Evolutionary conservation across 2,113 vertebrate genomes (phyloP), one percentile per base, ranked within the genome.

Genomic region (Charina bottae): DNA sequence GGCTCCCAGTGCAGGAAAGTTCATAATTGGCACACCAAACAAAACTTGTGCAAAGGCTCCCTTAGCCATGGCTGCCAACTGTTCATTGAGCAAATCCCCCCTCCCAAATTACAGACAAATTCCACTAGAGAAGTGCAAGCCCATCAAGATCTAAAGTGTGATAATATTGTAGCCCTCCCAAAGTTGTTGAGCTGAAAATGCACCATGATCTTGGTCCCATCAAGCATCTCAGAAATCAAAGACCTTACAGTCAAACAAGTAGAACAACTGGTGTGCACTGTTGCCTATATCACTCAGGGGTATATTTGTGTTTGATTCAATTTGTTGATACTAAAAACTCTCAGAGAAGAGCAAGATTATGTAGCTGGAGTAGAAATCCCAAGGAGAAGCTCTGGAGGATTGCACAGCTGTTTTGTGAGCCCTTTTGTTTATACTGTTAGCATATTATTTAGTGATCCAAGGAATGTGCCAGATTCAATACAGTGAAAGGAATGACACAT

Each of bases 371-470:
- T 53, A 46, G 92, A 9, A 78, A 87, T 87, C 42, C 49, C 62
- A 78, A 53, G 64, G 53, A 85, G 42, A 21, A 59, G 17, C 89
- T 78, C 54, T 11, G 54, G 62, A 92, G 92, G 24, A 56, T 28
- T 88, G 68, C 10, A 13, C 4, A 91, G n/a, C 0, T 59, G 21
- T 92, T 94, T 91, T 64, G 24, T 88, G 26, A 10, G 0, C n/a
- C 1, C 3, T 11, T 88, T 88, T 90, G 42, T 54, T 94, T 90
- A 87, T 92, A 26, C 46, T 62, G 89, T 94, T 46, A 42, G 90
- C 0, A 78, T 62, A 90, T 9, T 26, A 72, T 55, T 93, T 89
- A 4, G 28, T 33, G 6, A 87, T 6, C 17, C 0, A 0, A 85
- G 85, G 92, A 33, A 86, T 37, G 1, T 89, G 6, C 8, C 64